These are phyloP conservation scores for Acanthurus tractus DNA, from an alignment of 2,797 vertebrate genomes.

Conservation along the genomic window DNA sequence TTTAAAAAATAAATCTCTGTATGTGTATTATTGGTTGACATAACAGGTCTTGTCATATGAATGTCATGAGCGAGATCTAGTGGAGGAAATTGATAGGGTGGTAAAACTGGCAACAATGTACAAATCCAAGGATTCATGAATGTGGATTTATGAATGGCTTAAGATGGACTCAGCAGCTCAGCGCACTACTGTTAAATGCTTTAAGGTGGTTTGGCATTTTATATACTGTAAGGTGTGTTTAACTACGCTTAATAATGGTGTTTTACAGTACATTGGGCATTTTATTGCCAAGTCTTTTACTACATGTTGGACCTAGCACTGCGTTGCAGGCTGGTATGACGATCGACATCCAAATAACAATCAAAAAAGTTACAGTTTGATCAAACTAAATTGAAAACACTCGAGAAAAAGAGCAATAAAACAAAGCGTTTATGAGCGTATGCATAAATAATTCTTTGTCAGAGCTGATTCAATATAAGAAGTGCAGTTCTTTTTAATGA, in stretches of 20 bases:
- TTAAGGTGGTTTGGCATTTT: slow-evolving; percentile 31
- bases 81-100: slow-evolving; percentile 40
- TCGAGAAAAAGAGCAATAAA: slow-evolving; percentile 55
- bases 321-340: slow-evolving; percentile 7
- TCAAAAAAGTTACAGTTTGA: slow-evolving; percentile 54
- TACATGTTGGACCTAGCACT: slow-evolving; percentile 42
- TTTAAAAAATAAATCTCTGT: slow-evolving; percentile 61
- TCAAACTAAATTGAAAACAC: slow-evolving; percentile 56
- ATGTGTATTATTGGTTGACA: slow-evolving; percentile 47
- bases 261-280: slow-evolving; percentile 40
- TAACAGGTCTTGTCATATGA: slow-evolving; percentile 46
- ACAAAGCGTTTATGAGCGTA: slow-evolving; percentile 53
- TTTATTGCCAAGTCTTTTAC: slow-evolving; percentile 52
- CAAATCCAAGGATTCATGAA: slow-evolving; percentile 41
- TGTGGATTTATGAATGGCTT: slow-evolving; percentile 50
- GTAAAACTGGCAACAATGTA: slow-evolving; percentile 36
- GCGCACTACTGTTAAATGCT: slow-evolving; percentile 21
- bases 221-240: slow-evolving; percentile 36
- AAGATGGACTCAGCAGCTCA: not conserved
- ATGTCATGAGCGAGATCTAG: slow-evolving; percentile 33
- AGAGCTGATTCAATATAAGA: slow-evolving; percentile 33
- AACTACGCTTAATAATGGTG: slow-evolving; percentile 34
- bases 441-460: slow-evolving; percentile 49
- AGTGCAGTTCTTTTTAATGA: slow-evolving; percentile 52
- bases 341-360: slow-evolving; percentile 53